A percentile compares a stretch with the other conserved stretches of the same genome.
phyloP scores from a whole-genome alignment of 1,140 invertebrate species.

The Eupristina koningsbergeri region DNA sequence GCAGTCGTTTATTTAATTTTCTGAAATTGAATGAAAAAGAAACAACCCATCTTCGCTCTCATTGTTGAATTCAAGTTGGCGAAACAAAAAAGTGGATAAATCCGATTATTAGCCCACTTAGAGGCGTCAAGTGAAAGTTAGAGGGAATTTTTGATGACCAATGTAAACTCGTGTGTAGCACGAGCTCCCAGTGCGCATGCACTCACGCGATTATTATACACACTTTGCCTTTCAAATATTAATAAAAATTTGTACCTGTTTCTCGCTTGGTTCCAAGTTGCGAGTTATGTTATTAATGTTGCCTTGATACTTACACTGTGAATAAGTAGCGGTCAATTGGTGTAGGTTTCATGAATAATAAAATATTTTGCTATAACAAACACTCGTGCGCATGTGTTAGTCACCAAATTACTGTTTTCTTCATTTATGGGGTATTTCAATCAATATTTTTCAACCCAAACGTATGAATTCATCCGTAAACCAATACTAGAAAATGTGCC shows the following conservation, averaged over 20 bases:
- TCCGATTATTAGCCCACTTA: neutral
- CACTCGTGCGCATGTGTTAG: neutral
- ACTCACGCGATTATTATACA: neutral
- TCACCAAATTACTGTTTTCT: constrained; percentile 34
- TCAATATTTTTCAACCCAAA: no score
- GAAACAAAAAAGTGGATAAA: neutral
- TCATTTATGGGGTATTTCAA: no score
- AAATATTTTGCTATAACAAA: neutral
- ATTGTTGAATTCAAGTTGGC: no score
- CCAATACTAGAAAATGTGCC: no score
- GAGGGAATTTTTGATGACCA: neutral
- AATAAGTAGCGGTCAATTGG: constrained; percentile 40
- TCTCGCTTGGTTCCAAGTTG: neutral
- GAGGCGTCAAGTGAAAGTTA: constrained; percentile 3
- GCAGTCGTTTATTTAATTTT: neutral
- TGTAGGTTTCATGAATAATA: constrained; percentile 39
- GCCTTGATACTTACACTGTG: constrained; percentile 16
- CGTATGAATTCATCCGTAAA: no score
- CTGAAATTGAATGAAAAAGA: no score
- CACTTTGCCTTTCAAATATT: neutral
- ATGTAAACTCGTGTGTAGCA: neutral
- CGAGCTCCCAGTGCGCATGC: neutral
- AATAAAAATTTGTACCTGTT: constrained; percentile 34
- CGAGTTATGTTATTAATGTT: constrained; percentile 1
- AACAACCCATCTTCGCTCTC: no score